These are phyloP conservation scores for Bruchidius siliquastri DNA, from an alignment of 2,888 invertebrate species.

Conservation along the genomic window DNA sequence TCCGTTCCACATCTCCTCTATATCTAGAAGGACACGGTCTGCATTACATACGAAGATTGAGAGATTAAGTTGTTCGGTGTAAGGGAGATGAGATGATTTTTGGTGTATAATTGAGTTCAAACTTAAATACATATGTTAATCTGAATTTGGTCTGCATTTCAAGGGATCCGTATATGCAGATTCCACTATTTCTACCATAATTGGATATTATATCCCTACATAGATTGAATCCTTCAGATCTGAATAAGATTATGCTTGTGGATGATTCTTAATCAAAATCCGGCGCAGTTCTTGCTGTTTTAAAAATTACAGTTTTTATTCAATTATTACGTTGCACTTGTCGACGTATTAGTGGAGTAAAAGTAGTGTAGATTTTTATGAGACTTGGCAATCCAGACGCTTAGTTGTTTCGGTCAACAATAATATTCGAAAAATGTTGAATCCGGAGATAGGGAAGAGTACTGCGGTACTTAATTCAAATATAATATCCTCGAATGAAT, in stretches of 20 bases:
- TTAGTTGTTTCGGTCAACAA: no score
- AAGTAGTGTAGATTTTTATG: no score
- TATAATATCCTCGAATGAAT: no score
- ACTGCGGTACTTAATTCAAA: no score
- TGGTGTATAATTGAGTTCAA: neutral
- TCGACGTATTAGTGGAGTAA: no score
- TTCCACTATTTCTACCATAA: neutral
- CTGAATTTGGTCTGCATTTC: neutral
- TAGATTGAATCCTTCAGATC: neutral
- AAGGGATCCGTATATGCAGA: neutral
- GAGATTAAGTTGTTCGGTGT: neutral
- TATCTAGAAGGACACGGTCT: neutral
- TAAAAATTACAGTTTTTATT: no score
- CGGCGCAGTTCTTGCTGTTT: no score
- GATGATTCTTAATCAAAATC: no score
- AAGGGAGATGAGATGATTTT: neutral
- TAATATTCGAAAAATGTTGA: no score
- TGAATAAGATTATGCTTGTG: neutral
- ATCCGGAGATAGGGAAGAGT: no score
- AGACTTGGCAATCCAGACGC: no score
- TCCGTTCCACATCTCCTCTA: neutral
- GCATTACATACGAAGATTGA: neutral
- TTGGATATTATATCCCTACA: neutral
- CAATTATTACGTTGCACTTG: no score
- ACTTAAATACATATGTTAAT: neutral